Base-by-base conservation (phyloP, 2,888 invertebrate genomes). In the Volucella zonaria region DNA sequence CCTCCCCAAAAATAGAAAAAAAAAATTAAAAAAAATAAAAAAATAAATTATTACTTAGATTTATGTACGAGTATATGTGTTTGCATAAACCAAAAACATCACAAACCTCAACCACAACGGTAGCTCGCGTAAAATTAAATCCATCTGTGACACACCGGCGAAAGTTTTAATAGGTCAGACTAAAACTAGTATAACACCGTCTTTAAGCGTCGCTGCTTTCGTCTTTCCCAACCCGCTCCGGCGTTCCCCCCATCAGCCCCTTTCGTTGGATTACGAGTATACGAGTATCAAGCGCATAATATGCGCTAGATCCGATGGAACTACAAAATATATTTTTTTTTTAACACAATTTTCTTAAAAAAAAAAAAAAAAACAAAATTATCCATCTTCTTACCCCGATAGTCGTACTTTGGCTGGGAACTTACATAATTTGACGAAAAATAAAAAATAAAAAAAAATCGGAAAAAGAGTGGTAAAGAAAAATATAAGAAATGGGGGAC, bases 91-190 rank as follows among this genome's bases (percentile, higher is more conserved):
- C 12, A 12, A 52, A 38, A 51, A n/a, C 45, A 18, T 8, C 42
- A 23, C 12, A 43, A 64, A 42, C 62, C 6, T 1, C 31, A 31
- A 51, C 45, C 52, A 54, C 51, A 51, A 64, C 62, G 49, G 78
- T 18, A 73, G 49, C 38, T 31, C 83, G 77, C 51, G 47, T 61
- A 56, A 82, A 82, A 82, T 78, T 82, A 78, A 86, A 82, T 77
- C 64, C 73, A 75, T 70, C 78, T 78, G 66, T 58, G 70, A 75
- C 81, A 73, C 76, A 85, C 82, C 82, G 70, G 81, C 82, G 86
- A 86, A 86, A 86, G 86, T 86, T 82, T 82, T 86, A 71, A 78
- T 86, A 86, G 86, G 86, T 86, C 86, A 86, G 62, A 77, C 81
- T 73, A 66, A 81, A 85, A 76, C 81, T 85, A 85, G 85, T 81